Percentiles rank a stretch among this genome's conserved stretches.
Evolutionary conservation across 1,140 invertebrate species (phyloP).

Genomic region (Drosophila equinoxialis): DNA sequence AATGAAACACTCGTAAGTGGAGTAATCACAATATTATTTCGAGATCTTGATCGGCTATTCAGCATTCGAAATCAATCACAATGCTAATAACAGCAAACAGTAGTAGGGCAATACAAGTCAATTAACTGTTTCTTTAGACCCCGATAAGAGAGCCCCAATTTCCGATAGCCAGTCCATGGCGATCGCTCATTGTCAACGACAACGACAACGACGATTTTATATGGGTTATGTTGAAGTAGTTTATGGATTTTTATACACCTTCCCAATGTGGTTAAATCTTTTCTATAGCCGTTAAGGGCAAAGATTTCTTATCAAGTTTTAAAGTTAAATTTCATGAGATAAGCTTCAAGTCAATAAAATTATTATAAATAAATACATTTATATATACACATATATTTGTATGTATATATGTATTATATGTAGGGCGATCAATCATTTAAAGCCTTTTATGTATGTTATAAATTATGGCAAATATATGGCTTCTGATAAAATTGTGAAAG

Average conservation of each 20-base stretch:
- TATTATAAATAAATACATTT: conserved; percentile 3
- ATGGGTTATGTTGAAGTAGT: conserved; percentile 6
- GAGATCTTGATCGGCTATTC: conserved; percentile 57
- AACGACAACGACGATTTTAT: background rate
- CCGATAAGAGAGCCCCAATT: conserved; percentile 37
- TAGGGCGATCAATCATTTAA: conserved; percentile 63
- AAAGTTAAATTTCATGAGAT: conserved; percentile 25
- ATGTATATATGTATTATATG: conserved; percentile 25
- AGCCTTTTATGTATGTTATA: conserved; percentile 67
- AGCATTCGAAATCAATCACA: conserved; percentile 73
- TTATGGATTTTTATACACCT: conserved; percentile 21
- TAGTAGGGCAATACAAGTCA: conserved; percentile 62
- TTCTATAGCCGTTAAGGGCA: conserved; percentile 1
- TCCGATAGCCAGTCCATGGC: conserved; percentile 2
- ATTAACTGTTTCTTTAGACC: conserved; percentile 56
- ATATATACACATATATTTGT: background rate
- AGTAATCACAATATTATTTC: conserved; percentile 65
- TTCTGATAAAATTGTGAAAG: conserved; percentile 61
- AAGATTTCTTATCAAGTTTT: conserved; percentile 25
- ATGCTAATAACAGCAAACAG: conserved; percentile 51
- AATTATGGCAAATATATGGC: conserved; percentile 70
- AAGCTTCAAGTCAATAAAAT: conserved; percentile 36
- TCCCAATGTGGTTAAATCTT: conserved; percentile 25
- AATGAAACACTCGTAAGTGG: conserved; percentile 69
- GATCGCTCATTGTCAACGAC: conserved; percentile 11